phyloP scores from a whole-genome alignment of 2,797 vertebrate species.

The Pantherophis vulpinus region DNA sequence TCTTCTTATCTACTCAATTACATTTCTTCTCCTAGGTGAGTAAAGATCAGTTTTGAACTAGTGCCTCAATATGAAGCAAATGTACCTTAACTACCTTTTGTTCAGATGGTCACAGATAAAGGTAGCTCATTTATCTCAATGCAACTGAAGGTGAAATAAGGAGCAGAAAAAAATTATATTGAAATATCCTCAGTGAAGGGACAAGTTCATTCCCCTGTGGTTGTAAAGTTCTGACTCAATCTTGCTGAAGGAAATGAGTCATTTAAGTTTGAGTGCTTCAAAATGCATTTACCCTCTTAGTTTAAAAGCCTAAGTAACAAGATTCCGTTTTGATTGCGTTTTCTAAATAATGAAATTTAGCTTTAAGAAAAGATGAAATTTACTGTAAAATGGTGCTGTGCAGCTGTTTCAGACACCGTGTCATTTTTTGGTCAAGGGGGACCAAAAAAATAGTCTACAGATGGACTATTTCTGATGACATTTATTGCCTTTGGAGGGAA shows the following conservation, averaged over 20 bases:
- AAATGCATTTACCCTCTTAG: slow-evolving; percentile 42
- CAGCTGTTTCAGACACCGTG: not conserved
- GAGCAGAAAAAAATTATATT: not conserved
- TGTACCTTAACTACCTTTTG: slow-evolving; percentile 4
- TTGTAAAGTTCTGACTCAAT: slow-evolving; percentile 58
- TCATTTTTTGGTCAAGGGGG: not conserved
- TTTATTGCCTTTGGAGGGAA: not conserved
- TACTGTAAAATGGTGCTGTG: not conserved
- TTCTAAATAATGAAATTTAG: slow-evolving; percentile 37
- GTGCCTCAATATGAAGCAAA: not conserved
- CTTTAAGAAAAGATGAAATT: not conserved
- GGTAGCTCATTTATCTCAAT: not conserved
- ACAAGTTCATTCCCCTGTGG: slow-evolving; percentile 39
- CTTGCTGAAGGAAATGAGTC: slow-evolving; percentile 64
- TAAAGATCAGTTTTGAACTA: not conserved
- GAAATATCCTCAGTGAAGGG: slow-evolving; percentile 31
- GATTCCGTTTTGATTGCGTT: slow-evolving; percentile 42
- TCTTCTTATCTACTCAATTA: not conserved
- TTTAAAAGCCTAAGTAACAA: slow-evolving; percentile 32
- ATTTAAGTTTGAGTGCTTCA: slow-evolving; percentile 32
- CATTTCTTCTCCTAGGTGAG: not conserved
- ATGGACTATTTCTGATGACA: not conserved
- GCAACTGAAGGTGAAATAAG: not conserved
- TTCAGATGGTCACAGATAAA: not conserved
- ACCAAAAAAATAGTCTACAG: not conserved